Conservation (phyloP, 1,140 invertebrate genomes). For the Chrysomallon squamiferum region DNA sequence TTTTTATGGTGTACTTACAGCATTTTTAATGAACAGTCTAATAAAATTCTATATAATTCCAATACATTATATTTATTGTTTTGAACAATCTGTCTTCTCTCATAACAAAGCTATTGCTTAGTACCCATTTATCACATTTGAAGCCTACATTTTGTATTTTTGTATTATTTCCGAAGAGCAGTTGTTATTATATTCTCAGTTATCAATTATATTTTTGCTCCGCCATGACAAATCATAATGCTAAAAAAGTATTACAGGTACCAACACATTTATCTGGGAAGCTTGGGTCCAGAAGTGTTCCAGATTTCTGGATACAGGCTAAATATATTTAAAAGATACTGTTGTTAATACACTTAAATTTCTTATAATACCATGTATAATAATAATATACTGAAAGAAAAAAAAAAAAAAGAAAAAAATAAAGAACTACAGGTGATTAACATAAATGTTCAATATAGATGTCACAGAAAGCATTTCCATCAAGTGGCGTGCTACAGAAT, state of each 20-base stretch:
- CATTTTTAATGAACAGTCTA: slow-evolving; percentile 1
- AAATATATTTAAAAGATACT: too few relatives aligned
- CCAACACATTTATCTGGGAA: too few relatives aligned
- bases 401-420: not conserved
- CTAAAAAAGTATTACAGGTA: too few relatives aligned
- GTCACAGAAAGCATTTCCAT: not conserved
- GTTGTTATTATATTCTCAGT: too few relatives aligned
- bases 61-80: slow-evolving; percentile 21
- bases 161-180: too few relatives aligned
- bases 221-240: too few relatives aligned
- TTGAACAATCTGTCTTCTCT: not conserved
- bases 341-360: not conserved
- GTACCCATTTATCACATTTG: not conserved
- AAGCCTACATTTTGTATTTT: too few relatives aligned
- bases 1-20: not conserved
- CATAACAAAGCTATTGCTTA: not conserved
- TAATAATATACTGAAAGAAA: not conserved
- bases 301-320: too few relatives aligned
- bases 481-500: not conserved
- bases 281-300: too few relatives aligned
- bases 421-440: not conserved
- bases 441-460: not conserved
- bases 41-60: slow-evolving; percentile 18
- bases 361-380: not conserved
- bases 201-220: too few relatives aligned